These are phyloP conservation scores for Echinarachnius parma DNA, from an alignment of 53 echinoderm and acorn worm genomes.

Conservation along the genomic window DNA sequence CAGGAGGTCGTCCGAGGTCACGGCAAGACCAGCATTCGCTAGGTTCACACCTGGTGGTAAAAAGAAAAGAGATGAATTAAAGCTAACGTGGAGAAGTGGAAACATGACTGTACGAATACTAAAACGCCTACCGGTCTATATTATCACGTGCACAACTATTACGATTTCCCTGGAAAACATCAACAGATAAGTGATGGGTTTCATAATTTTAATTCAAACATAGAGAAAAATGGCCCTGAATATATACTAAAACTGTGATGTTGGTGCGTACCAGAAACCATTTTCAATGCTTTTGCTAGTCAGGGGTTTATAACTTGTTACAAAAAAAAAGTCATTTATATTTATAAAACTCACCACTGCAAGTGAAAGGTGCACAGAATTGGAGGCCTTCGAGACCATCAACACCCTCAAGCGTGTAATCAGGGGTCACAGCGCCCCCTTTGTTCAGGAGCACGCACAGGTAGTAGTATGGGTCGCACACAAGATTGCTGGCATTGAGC, in stretches of 20 bases:
- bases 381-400: constrained; percentile 25
- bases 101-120: too few species aligned
- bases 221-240: too few species aligned
- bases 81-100: too few species aligned
- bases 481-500: constrained; percentile 48
- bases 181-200: too few species aligned
- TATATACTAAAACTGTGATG: too few species aligned
- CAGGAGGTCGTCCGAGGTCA: constrained; percentile 4
- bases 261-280: too few species aligned
- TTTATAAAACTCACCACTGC: constrained; percentile 54
- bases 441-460: constrained; percentile 60
- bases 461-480: constrained; percentile 45
- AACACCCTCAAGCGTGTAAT: constrained; percentile 59
- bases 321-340: neutral
- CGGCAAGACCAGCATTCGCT: neutral
- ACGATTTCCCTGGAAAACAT: too few species aligned
- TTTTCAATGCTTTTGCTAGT: too few species aligned
- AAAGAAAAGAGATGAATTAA: too few species aligned
- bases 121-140: too few species aligned
- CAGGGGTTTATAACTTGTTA: neutral
- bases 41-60: constrained; percentile 48
- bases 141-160: too few species aligned
- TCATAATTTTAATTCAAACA: too few species aligned
- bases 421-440: constrained; percentile 41
- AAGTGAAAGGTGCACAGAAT: constrained; percentile 46